phyloP scores from a whole-genome alignment of 2,888 invertebrate species.

The Cryptophagus acutangulus region DNA sequence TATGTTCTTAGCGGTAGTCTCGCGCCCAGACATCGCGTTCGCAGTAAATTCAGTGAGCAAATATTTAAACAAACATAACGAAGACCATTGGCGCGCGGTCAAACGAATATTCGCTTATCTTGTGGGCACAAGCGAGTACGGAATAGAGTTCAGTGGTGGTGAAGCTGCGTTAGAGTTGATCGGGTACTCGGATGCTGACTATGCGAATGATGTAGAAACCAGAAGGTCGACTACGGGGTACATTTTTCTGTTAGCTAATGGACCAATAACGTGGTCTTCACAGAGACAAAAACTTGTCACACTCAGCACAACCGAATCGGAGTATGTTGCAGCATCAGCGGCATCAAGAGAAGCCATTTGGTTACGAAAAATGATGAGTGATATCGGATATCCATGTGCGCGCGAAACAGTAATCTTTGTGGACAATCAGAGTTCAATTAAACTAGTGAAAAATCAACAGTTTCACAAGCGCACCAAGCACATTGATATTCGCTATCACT shows the following conservation, averaged over 20 bases:
- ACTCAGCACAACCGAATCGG: constrained; percentile 5
- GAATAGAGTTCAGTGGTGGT: not conserved
- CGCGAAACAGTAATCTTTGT: not conserved
- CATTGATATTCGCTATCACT: constrained; percentile 7
- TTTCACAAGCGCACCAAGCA: constrained; percentile 9
- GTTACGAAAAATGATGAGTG: constrained; percentile 6
- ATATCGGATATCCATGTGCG: not conserved
- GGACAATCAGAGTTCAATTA: constrained; percentile 6
- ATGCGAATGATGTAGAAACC: constrained; percentile 4
- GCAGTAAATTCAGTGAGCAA: too few relatives aligned
- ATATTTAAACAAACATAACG: not conserved
- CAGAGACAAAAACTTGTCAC: constrained; percentile 1
- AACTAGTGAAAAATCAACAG: constrained; percentile 8
- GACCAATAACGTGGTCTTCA: constrained; percentile 5
- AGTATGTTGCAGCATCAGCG: constrained; percentile 5
- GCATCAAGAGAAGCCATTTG: constrained; percentile 8
- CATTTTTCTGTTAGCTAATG: constrained; percentile 3
- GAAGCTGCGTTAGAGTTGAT: not conserved
- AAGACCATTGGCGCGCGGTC: not conserved
- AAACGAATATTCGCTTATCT: not conserved
- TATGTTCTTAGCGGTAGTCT: too few relatives aligned
- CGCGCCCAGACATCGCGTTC: too few relatives aligned
- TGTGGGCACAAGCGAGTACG: not conserved
- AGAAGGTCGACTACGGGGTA: constrained; percentile 7
- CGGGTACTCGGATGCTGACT: not conserved